A percentile compares a stretch with the other conserved stretches of the same genome.
Evolutionary conservation across 2,888 invertebrate genomes (phyloP).

Genomic region (Agrochola litura): DNA sequence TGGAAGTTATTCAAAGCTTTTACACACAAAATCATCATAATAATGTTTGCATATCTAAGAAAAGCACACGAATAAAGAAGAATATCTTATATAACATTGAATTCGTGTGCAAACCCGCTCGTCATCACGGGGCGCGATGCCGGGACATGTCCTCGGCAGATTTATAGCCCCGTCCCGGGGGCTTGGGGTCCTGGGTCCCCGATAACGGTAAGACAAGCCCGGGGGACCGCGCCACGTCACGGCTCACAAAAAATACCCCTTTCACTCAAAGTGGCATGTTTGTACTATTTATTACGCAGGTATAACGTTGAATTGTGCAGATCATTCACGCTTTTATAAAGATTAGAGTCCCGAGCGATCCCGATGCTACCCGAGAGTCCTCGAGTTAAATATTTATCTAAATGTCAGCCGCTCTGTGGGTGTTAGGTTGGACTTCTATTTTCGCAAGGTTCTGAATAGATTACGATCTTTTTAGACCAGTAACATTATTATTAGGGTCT

Average conservation of each 20-base stretch:
- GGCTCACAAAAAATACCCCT: constrained; percentile 62
- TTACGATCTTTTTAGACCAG: constrained; percentile 9
- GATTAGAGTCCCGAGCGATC: constrained; percentile 39
- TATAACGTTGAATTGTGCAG: constrained; percentile 36
- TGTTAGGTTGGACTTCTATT: constrained; percentile 23
- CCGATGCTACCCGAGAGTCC: constrained; percentile 22
- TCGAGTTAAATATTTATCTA: constrained; percentile 49
- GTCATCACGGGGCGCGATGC: constrained; percentile 58
- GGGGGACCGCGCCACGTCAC: constrained; percentile 51
- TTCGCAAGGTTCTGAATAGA: background rate
- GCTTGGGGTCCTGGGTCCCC: constrained; percentile 41
- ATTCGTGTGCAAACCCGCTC: constrained; percentile 34
- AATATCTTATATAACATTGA: constrained; percentile 43
- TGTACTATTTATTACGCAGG: constrained; percentile 57
- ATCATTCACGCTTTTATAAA: constrained; percentile 60
- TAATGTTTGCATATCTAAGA: constrained; percentile 19
- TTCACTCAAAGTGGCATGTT: constrained; percentile 58
- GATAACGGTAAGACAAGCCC: constrained; percentile 65
- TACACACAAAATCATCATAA: constrained; percentile 17
- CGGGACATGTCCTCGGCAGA: constrained; percentile 57
- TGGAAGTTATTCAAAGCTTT: constrained; percentile 6
- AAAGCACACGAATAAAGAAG: constrained; percentile 34
- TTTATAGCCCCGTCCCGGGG: constrained; percentile 61
- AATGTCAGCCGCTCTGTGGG: constrained; percentile 23
- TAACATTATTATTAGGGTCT: background rate